Conservation (phyloP, 1,140 invertebrate genomes). For the Cotesia typhae region DNA sequence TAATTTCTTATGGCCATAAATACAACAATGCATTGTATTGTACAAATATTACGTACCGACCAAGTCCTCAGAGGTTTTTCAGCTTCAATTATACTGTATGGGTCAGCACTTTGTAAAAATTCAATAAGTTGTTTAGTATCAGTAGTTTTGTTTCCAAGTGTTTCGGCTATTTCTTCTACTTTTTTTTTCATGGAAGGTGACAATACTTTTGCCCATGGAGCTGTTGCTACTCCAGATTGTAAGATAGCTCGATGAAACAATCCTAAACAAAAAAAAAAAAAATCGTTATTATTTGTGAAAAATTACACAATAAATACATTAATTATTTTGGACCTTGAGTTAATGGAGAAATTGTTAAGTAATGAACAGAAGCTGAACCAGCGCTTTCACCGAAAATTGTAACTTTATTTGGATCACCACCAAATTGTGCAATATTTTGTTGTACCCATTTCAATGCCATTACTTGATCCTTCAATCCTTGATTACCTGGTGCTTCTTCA, state of each 20-base stretch:
- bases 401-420: slow-evolving; percentile 71
- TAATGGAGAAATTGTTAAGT: slow-evolving; percentile 45
- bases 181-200: slow-evolving; percentile 47
- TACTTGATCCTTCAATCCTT: slow-evolving; percentile 68
- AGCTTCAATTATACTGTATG: slow-evolving; percentile 32
- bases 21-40: not conserved
- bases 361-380: slow-evolving; percentile 63
- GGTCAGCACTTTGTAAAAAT: slow-evolving; percentile 60
- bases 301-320: not conserved
- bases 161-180: slow-evolving; percentile 57
- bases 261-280: slow-evolving; percentile 50
- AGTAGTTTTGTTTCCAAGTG: slow-evolving; percentile 59
- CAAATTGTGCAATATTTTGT: slow-evolving; percentile 71
- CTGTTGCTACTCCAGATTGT: slow-evolving; percentile 68
- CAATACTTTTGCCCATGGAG: slow-evolving; percentile 53
- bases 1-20: too few species aligned
- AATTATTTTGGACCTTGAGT: slow-evolving; percentile 38
- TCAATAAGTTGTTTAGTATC: slow-evolving; percentile 58
- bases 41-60: not conserved
- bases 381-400: slow-evolving; percentile 75
- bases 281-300: not conserved
- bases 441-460: slow-evolving; percentile 71
- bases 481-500: slow-evolving; percentile 61
- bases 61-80: not conserved
- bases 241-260: slow-evolving; percentile 70